phyloP scores from a whole-genome alignment of 2,797 vertebrate genomes.

The Hypotaenidia philippensis region DNA sequence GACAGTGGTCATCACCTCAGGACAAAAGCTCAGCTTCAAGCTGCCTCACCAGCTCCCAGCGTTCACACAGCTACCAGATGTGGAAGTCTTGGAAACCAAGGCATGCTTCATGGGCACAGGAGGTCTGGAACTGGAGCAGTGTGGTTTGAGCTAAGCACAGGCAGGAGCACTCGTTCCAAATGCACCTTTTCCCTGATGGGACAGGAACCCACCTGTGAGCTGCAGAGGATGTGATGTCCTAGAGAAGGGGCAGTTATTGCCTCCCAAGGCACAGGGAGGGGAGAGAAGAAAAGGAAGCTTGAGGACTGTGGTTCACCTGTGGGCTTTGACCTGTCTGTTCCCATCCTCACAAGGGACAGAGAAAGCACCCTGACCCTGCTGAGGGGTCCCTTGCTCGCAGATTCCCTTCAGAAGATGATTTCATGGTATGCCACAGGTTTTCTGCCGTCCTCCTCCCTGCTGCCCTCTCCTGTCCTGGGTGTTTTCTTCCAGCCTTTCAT shows the following conservation, averaged over 20 bases:
- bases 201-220: accelerated
- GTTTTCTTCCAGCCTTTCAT: not conserved
- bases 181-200: accelerated
- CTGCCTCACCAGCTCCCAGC: not conserved
- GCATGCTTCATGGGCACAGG: accelerated
- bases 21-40: not conserved
- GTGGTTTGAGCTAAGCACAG: not conserved
- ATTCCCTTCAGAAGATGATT: not conserved
- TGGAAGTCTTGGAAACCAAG: not conserved
- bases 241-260: not conserved
- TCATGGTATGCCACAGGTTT: accelerated
- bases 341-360: not conserved
- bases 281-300: not conserved
- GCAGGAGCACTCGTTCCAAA: not conserved
- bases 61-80: accelerated
- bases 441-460: not conserved
- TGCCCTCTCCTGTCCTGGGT: not conserved
- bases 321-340: not conserved
- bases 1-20: not conserved
- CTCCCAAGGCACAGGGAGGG: accelerated
- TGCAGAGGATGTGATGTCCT: accelerated
- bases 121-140: accelerated
- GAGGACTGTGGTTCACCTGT: accelerated
- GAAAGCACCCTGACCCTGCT: not conserved
- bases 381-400: accelerated